Conservation (phyloP, 2,888 invertebrate genomes). For the Ophion ellenae region DNA sequence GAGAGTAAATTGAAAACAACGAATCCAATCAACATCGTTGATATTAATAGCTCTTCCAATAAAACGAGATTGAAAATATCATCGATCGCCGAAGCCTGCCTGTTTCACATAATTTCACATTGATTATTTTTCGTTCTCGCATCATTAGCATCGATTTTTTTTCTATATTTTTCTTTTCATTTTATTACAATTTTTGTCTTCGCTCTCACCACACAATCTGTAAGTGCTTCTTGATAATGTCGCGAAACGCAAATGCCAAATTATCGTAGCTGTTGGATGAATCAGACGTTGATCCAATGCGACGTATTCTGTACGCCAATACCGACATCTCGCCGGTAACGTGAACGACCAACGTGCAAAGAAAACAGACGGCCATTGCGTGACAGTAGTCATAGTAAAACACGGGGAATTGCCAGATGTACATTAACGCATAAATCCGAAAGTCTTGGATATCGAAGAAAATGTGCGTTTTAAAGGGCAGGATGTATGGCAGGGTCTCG, state of each 20-base stretch:
- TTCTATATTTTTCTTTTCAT: neutral
- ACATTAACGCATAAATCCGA: slow-evolving; percentile 53
- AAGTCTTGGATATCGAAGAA: slow-evolving; percentile 48
- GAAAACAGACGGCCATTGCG: slow-evolving; percentile 60
- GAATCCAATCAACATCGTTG: slow-evolving; percentile 57
- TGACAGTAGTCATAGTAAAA: slow-evolving; percentile 59
- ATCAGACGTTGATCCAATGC: slow-evolving; percentile 8
- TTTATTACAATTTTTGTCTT: neutral
- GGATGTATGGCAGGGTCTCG: slow-evolving; percentile 38
- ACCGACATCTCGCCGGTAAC: slow-evolving; percentile 67
- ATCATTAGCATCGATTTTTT: neutral
- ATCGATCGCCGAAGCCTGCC: slow-evolving; percentile 49
- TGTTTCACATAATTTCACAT: slow-evolving; percentile 4
- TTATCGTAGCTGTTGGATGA: neutral
- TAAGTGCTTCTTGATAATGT: slow-evolving; percentile 33
- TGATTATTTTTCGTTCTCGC: neutral
- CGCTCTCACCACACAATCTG: slow-evolving; percentile 48
- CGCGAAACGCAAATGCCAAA: slow-evolving; percentile 26
- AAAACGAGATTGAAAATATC: slow-evolving; percentile 53
- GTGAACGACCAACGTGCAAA: slow-evolving; percentile 66
- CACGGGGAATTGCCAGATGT: slow-evolving; percentile 64
- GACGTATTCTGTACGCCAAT: slow-evolving; percentile 65
- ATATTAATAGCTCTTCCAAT: slow-evolving; percentile 59
- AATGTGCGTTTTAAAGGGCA: slow-evolving; percentile 52
- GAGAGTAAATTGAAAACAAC: slow-evolving; percentile 56